phyloP scores from a whole-genome alignment of 2,888 invertebrate species.

The Teinopalpus imperialis region DNA sequence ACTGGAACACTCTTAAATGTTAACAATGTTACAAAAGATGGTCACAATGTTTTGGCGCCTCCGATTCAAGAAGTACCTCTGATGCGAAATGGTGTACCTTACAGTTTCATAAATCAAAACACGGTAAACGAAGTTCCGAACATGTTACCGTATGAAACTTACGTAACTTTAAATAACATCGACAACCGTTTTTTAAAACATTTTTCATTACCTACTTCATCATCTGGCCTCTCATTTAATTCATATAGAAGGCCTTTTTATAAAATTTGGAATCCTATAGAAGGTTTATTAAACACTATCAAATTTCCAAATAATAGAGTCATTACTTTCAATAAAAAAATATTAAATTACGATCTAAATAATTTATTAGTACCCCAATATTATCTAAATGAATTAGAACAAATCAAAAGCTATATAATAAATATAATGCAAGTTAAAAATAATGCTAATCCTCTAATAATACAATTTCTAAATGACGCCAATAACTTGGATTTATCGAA shows the following conservation, averaged over 20 bases:
- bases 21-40: not conserved
- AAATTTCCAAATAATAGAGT: not conserved
- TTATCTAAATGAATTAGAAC: not conserved
- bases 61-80: not conserved
- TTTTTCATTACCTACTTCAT: too few species aligned
- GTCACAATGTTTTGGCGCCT: not conserved
- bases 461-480: conserved; percentile 8
- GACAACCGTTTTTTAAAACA: not conserved
- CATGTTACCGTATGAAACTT: not conserved
- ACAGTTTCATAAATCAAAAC: not conserved
- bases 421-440: conserved; percentile 4
- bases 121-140: not conserved
- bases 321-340: not conserved
- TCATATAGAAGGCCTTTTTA: not conserved
- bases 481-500: conserved; percentile 10
- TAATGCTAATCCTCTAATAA: not conserved
- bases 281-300: not conserved
- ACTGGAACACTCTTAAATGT: not conserved
- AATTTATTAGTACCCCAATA: not conserved
- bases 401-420: conserved; percentile 3
- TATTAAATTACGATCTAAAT: conserved; percentile 1
- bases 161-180: not conserved
- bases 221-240: not conserved
- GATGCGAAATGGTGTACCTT: not conserved
- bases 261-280: not conserved